phyloP scores from a whole-genome alignment of 1,140 invertebrate genomes.

The Drosophila pectinifera region DNA sequence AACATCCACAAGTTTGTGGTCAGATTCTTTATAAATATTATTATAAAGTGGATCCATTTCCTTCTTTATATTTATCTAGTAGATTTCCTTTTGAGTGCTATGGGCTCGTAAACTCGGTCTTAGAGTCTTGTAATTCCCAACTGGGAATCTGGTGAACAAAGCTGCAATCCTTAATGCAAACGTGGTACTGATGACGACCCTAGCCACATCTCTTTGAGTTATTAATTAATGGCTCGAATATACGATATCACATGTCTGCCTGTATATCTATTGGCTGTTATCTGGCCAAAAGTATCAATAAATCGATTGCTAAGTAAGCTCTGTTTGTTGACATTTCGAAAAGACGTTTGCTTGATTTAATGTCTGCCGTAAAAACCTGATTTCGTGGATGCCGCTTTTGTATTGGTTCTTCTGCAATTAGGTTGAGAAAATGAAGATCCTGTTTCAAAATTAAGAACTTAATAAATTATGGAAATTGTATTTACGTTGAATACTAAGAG shows the following conservation, averaged over 20 bases:
- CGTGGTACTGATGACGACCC: too few relatives aligned
- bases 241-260: slow-evolving; percentile 1
- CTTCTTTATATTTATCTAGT: neutral
- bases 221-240: slow-evolving; percentile 9
- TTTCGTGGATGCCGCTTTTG: neutral
- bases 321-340: slow-evolving; percentile 33
- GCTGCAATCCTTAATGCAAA: too few relatives aligned
- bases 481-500: neutral
- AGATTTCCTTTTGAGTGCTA: too few relatives aligned
- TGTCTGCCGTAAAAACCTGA: slow-evolving; percentile 22
- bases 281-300: slow-evolving; percentile 29
- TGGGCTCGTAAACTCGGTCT: too few relatives aligned
- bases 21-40: neutral
- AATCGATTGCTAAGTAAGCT: slow-evolving; percentile 27
- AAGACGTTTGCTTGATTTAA: slow-evolving; percentile 29
- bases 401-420: neutral
- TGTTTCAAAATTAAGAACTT: neutral
- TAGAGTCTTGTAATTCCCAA: too few relatives aligned
- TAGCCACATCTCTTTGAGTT: slow-evolving; percentile 1
- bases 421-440: slow-evolving; percentile 6
- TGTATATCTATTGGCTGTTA: slow-evolving; percentile 11
- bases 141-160: too few relatives aligned
- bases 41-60: neutral
- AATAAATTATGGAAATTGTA: neutral
- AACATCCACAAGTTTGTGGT: neutral